Evolutionary conservation across 1,140 invertebrate genomes (phyloP).

Genomic region (Hyles euphorbiae): DNA sequence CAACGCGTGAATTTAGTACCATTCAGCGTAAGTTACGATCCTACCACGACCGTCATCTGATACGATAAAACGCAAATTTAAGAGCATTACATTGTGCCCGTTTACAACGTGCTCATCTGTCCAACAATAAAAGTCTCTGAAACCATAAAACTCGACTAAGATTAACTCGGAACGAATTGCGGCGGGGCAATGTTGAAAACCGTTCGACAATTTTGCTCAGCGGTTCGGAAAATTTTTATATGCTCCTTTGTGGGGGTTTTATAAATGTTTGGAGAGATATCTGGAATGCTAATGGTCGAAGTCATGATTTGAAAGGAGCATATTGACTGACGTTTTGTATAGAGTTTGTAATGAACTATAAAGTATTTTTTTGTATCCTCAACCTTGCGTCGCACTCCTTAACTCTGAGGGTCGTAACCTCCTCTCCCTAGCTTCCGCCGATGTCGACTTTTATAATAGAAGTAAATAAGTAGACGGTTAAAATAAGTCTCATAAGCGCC

Average conservation of each 20-base stretch:
- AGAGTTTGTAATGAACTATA: background rate
- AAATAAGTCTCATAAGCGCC: too few relatives aligned
- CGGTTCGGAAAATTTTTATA: background rate
- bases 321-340: background rate
- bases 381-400: background rate
- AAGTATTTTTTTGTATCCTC: background rate
- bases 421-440: background rate
- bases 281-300: too few relatives aligned
- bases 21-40: too few relatives aligned
- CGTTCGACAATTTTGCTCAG: conserved; percentile 1
- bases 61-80: background rate
- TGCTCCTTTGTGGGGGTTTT: background rate
- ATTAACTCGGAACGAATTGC: conserved; percentile 5
- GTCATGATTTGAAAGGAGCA: too few relatives aligned
- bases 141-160: background rate
- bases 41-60: too few relatives aligned
- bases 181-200: background rate
- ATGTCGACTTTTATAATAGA: background rate
- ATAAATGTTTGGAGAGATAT: too few relatives aligned
- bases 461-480: too few relatives aligned
- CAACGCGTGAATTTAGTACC: too few relatives aligned
- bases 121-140: conserved; percentile 3
- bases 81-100: background rate
- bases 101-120: conserved; percentile 1
- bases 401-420: background rate